Conservation (phyloP, 2,113 vertebrate genomes). For the Tyrannus savana region DNA sequence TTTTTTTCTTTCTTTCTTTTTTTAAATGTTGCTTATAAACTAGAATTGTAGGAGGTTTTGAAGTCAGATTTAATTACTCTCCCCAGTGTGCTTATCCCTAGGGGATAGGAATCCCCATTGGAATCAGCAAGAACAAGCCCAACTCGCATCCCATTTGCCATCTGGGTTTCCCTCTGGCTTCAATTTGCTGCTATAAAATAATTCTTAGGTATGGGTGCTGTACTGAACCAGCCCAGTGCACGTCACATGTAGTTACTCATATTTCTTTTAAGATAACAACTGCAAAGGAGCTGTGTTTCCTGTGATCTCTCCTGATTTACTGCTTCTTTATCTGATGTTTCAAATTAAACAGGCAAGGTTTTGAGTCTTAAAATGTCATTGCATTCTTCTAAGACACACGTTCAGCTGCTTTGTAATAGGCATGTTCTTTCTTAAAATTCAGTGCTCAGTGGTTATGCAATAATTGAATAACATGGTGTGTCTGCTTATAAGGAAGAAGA, state of each 20-base stretch:
- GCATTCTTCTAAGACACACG: not conserved
- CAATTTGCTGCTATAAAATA: conserved; percentile 41
- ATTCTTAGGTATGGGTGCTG: not conserved
- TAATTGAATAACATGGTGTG: not conserved
- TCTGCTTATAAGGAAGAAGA: conserved; percentile 5
- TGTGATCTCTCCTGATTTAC: conserved; percentile 38
- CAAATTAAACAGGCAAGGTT: conserved; percentile 27
- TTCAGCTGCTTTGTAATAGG: conserved; percentile 5
- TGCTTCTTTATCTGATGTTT: conserved; percentile 55
- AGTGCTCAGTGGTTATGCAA: not conserved
- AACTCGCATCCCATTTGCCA: not conserved
- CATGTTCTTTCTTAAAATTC: not conserved
- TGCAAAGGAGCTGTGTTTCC: conserved; percentile 8
- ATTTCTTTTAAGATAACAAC: conserved; percentile 25
- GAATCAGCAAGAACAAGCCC: not conserved
- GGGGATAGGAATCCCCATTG: not conserved
- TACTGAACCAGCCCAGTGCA: not conserved
- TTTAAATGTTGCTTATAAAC: not conserved
- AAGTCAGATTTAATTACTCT: conserved; percentile 25
- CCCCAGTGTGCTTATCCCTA: not conserved
- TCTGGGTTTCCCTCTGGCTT: conserved; percentile 40
- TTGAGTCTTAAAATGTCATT: conserved; percentile 7
- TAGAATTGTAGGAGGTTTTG: not conserved
- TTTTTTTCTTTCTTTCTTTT: not conserved
- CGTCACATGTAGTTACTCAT: not conserved